Base-by-base conservation (phyloP, 2,888 invertebrate genomes). In the Ypsolopha scabrella region DNA sequence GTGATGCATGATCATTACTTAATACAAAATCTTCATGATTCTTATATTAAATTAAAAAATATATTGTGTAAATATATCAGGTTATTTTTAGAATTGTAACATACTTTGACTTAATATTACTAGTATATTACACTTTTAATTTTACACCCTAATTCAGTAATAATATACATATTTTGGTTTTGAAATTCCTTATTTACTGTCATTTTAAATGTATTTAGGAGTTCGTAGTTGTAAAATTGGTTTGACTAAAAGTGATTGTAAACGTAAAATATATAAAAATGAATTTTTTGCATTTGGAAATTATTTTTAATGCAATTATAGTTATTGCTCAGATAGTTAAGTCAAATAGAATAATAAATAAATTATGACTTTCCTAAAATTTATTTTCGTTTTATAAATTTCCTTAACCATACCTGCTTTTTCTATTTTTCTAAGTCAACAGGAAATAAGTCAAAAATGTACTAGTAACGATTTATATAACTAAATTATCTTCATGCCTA, bases 311-410 rank as follows among this genome's bases (percentile, higher is more conserved):
- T 10, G 38, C 33, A 52, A 50, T 24, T 24, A 43, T 51, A 52
- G 33, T 48, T 57, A 49, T 56, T 56, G 57, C 57, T 57, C 57
- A 57, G 53, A 54, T 51, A 52, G 52, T 51, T 52, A 53, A 13
- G 34, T 50, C 10, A 41, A 13, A 35, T 33, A 11, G 8, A 37
- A 14, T 35, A 47, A 46, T 9, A 13, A 36, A 48, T 50, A 50
- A 41, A 33, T 50, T 50, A 50, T 35, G 35, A 46, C 33, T 50
- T 52, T 44, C 37, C 11, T 51, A 8, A 44, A 45, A 51, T 38
- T 51, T 37, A 44, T 63, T 44, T 51, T 48, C 48, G 50, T 55
- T 39, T 39, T 39, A 39, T 6, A 24, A 24, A n/a, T n/a, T n/a
- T n/a, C n/a, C n/a, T n/a, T n/a, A n/a, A n/a, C n/a, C n/a, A n/a